Percentiles rank a stretch among this genome's conserved stretches.
These are phyloP conservation scores for Grallaria varia DNA, from an alignment of 2,113 vertebrate genomes.

Conservation along the genomic window DNA sequence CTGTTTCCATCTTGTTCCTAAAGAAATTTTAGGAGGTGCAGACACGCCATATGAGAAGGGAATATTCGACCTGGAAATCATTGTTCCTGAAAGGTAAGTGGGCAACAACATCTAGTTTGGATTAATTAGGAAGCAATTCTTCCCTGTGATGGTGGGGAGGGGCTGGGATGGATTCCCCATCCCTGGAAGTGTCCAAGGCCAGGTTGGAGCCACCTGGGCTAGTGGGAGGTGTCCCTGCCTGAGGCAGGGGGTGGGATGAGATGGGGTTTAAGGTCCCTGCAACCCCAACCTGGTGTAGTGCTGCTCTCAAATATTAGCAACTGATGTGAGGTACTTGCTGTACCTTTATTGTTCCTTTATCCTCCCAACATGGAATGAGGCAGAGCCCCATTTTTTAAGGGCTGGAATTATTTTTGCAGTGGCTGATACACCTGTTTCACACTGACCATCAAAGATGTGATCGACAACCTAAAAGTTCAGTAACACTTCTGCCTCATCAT, in stretches of 20 bases:
- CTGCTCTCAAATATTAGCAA: neutral
- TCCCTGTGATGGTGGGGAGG: neutral
- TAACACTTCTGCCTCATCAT: accelerated
- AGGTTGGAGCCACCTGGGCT: accelerated
- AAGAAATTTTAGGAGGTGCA: conserved; percentile 87
- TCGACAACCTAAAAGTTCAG: neutral
- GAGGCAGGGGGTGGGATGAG: neutral
- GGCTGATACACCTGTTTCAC: neutral
- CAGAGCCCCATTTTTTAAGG: neutral
- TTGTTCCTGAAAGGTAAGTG: conserved; percentile 87
- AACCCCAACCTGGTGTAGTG: neutral
- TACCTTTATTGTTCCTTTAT: too few relatives aligned
- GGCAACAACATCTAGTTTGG: neutral
- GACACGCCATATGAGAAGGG: conserved; percentile 92
- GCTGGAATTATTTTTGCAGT: neutral
- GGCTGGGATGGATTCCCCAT: neutral
- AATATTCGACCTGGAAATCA: conserved; percentile 88
- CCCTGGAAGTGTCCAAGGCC: neutral
- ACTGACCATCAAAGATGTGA: too few relatives aligned
- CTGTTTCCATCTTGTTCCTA: neutral
- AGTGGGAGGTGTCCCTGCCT: neutral
- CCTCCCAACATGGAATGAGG: neutral
- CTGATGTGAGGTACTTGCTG: accelerated
- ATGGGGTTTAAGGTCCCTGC: neutral
- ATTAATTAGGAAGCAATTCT: neutral